Evolutionary conservation across 2,797 vertebrate genomes (phyloP), one percentile per base, ranked within the genome.

Genomic region (Gambelia wislizenii): DNA sequence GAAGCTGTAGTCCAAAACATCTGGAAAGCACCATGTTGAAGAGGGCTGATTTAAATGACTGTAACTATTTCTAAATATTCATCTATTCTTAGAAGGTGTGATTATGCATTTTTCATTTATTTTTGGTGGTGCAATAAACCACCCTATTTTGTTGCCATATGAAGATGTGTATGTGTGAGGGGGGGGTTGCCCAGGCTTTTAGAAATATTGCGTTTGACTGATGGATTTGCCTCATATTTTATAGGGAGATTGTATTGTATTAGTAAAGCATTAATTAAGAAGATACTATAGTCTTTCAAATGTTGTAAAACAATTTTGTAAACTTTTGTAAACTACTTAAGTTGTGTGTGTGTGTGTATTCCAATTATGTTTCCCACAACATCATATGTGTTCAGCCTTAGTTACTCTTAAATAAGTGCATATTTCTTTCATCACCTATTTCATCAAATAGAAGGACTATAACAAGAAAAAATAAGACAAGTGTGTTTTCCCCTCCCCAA

Each of bases 401-500:
- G 0, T 3, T 78, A 88, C 5, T 49, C 42, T 91, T 49, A 42
- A 36, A 80, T 85, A 91, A 59, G 4, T 75, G 44, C 25, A 89
- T 74, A n/a, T 86, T 87, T 89, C 54, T 79, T 89, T 33, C 25
- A 27, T 85, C 14, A 22, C 81, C 89, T 89, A 5, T 82, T 12
- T 78, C 81, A 54, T 12, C 7, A 64, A 78, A 47, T 49, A 85
- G 92, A 89, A 59, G 85, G 91, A 85, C 0, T 1, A 36, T 39
- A 70, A 12, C 44, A 22, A 78, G 13, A 75, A 88, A 75, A 88
- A 93, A n/a, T 74, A 39, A 20, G 72, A 76, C 75, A 0, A 82
- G 44, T 10, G 30, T 67, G 64, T 49, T 86, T 20, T n/a, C 52
- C 87, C n/a, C n/a, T n/a, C n/a, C 82, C 64, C 27, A 6, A 86